A percentile compares a stretch with the other conserved stretches of the same genome.
Conservation (phyloP, 2,797 vertebrate species). For the Pseudotriccus pelzelni region DNA sequence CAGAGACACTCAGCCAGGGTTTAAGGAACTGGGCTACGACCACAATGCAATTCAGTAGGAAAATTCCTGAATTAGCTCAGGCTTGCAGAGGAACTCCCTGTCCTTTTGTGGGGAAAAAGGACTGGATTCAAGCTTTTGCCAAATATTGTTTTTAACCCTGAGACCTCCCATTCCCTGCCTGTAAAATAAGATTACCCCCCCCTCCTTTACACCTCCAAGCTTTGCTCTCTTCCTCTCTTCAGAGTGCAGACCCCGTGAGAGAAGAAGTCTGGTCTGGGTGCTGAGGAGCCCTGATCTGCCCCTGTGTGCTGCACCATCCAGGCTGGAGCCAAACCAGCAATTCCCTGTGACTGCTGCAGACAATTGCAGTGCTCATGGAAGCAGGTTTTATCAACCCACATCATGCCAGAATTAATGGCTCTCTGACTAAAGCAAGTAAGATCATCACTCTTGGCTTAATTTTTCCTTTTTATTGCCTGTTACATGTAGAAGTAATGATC, state of each 20-base stretch:
- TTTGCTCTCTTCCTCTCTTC: neutral
- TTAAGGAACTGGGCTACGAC: neutral
- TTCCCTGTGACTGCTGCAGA: neutral
- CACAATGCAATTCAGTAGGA: rapidly evolving
- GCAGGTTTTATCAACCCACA: neutral
- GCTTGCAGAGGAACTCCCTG: neutral
- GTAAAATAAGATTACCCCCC: neutral
- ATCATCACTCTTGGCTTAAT: constrained; percentile 54
- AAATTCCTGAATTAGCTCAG: neutral
- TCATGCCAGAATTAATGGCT: constrained; percentile 15
- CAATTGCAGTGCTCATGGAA: neutral
- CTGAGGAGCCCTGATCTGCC: neutral
- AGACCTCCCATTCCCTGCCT: neutral
- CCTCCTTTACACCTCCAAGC: neutral
- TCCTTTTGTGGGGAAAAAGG: neutral
- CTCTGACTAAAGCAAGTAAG: constrained; percentile 29
- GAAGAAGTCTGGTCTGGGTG: neutral
- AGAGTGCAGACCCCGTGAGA: neutral
- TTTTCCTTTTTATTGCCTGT: constrained; percentile 50
- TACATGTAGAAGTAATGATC: constrained; percentile 39
- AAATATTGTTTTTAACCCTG: neutral
- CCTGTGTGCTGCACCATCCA: neutral
- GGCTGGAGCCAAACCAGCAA: neutral
- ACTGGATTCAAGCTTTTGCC: neutral
- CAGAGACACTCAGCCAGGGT: neutral